Base-by-base conservation (phyloP, 2,797 vertebrate species). In the Nannoperca obscura region DNA sequence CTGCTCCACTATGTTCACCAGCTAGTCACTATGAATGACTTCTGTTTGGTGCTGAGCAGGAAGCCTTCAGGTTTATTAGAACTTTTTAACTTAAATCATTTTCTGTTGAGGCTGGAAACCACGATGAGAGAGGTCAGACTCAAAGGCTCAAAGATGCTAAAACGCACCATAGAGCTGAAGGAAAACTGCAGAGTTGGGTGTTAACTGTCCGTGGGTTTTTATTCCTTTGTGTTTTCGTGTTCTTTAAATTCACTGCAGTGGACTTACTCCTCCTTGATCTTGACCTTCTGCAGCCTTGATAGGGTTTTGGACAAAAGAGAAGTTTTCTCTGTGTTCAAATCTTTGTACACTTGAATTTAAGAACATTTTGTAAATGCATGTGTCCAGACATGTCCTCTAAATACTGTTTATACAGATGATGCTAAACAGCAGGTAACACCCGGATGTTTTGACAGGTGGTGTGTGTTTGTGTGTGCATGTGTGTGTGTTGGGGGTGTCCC, bases 391-490 rank as follows among this genome's bases (percentile, higher is more conserved):
- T 38, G 54, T 83, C 53, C 70, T 63, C 54, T 68, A 58, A 85
- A 75, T 24, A 40, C 32, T 92, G 91, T 94, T 92, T 92, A 42
- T 54, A 86, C 91, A 93, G 92, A 90, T 90, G 85, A 92, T 65
- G 59, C 62, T 68, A 7, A 84, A 81, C 91, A 91, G 90, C 89
- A 88, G 91, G 89, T 91, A 81, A 75, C 71, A 80, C 65, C 64
- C 85, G 78, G 90, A 92, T 93, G 86, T 93, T 93, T 91, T 89
- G 69, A 89, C 91, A 92, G 91, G 83, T 92, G 92, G 60, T 73
- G 81, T 66, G 71, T 0, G 22, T 82, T 49, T 82, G 76, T 84
- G 59, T 52, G 74, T 42, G 66, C 20, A 5, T 53, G 46, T 69
- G 79, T 77, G 60, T 69, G 60, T 69, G 75, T 82, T 49, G 20